Conservation (phyloP, 2,113 vertebrate species). For the Pedionomus torquatus region DNA sequence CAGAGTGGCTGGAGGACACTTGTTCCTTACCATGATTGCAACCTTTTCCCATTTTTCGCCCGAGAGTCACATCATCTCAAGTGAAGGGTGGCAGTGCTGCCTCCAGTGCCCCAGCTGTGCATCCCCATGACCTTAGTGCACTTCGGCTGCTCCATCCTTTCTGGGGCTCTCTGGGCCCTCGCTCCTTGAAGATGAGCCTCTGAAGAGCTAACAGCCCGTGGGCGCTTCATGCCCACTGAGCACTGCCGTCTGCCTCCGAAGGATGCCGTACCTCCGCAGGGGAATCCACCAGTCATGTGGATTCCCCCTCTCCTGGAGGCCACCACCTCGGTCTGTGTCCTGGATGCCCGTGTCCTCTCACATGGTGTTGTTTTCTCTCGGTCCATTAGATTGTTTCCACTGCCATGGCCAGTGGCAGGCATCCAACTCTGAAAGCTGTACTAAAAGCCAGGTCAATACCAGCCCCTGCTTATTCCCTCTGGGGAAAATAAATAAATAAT, state of each 20-base stretch:
- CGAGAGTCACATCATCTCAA: not conserved
- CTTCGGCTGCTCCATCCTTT: not conserved
- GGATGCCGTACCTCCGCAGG: fast-evolving
- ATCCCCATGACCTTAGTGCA: not conserved
- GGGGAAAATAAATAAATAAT: conserved; percentile 50
- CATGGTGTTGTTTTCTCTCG: conserved; percentile 17
- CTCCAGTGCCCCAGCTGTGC: not conserved
- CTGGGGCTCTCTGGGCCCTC: not conserved
- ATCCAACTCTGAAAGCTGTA: conserved; percentile 52
- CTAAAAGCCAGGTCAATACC: conserved; percentile 71
- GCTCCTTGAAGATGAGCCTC: not conserved
- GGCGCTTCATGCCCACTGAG: not conserved
- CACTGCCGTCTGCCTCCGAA: fast-evolving
- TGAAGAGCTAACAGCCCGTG: not conserved
- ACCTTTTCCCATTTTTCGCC: not conserved
- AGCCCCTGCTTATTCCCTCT: conserved; percentile 22
- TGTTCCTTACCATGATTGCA: not conserved
- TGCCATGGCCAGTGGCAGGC: conserved; percentile 38
- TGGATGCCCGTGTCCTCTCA: not conserved
- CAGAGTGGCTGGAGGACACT: not conserved
- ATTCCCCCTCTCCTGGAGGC: not conserved
- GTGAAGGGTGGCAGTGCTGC: not conserved
- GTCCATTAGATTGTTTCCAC: conserved; percentile 68
- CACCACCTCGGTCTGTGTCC: not conserved
- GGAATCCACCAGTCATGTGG: not conserved